Percentiles rank a stretch among this genome's conserved stretches.
Conservation (phyloP, 2,797 vertebrate genomes). For the Eulemur rubriventer region DNA sequence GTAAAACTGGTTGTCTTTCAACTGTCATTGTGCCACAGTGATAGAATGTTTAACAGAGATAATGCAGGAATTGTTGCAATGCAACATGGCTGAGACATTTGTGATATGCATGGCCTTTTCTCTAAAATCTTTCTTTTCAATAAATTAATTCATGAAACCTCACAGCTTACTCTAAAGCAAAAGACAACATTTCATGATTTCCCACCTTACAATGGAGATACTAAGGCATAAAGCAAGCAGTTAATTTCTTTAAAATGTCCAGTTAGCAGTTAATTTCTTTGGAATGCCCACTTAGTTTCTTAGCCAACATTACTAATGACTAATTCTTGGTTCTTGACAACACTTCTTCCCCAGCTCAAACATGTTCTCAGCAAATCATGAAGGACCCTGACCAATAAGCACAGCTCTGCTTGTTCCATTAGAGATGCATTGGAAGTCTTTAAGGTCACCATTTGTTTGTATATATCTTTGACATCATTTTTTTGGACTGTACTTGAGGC, state of each 20-base stretch:
- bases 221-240: background rate
- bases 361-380: conserved; percentile 29
- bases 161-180: background rate
- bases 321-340: conserved; percentile 48
- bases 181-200: background rate
- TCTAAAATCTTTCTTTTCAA: conserved; percentile 14
- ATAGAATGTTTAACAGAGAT: background rate
- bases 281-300: background rate
- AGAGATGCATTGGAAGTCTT: background rate
- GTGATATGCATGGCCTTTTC: background rate
- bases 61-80: background rate
- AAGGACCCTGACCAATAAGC: conserved; percentile 24
- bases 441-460: conserved; percentile 52
- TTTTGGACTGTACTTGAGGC: conserved; percentile 51
- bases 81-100: background rate
- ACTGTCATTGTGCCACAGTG: background rate
- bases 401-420: background rate
- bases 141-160: background rate
- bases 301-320: conserved; percentile 35
- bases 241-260: conserved; percentile 31
- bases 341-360: conserved; percentile 17
- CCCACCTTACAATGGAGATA: background rate
- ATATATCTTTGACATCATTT: conserved; percentile 68
- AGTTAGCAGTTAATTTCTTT: conserved; percentile 44
- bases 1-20: background rate